Evolutionary conservation across 1,140 invertebrate genomes (phyloP).

Genomic region (Triops longicaudatus): DNA sequence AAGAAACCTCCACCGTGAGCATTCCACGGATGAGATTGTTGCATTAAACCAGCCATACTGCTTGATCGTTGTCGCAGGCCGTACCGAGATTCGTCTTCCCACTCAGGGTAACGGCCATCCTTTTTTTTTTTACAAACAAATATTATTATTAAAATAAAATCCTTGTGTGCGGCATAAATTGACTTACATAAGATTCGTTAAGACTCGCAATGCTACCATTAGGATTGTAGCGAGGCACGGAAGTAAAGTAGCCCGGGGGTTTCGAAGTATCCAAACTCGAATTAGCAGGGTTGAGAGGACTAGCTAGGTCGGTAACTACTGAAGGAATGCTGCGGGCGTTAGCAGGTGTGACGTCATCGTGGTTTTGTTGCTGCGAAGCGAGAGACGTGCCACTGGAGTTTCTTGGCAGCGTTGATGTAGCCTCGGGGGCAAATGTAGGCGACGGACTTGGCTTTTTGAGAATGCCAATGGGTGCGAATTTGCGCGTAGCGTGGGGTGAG

Average conservation of each 20-base stretch:
- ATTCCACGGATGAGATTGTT: neutral
- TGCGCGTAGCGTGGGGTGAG: conserved; percentile 17
- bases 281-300: neutral
- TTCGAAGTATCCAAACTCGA: neutral
- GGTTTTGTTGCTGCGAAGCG: conserved; percentile 29
- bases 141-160: neutral
- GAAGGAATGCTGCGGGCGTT: conserved; percentile 30
- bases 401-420: conserved; percentile 28
- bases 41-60: conserved; percentile 30
- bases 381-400: conserved; percentile 33
- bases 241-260: conserved; percentile 17
- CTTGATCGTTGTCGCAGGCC: conserved; percentile 27
- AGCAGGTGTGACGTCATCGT: conserved; percentile 28
- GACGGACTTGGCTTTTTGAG: conserved; percentile 21
- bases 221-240: conserved; percentile 11
- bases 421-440: conserved; percentile 16
- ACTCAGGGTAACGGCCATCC: conserved; percentile 42
- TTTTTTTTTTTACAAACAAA: neutral
- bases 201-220: conserved; percentile 22
- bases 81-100: conserved; percentile 37
- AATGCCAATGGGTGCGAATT: conserved; percentile 23
- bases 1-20: conserved; percentile 13
- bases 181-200: conserved; percentile 18
- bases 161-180: neutral
- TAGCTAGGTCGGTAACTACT: neutral